Base-by-base conservation (phyloP, 2,113 vertebrate genomes). In the Lophura nycthemera region DNA sequence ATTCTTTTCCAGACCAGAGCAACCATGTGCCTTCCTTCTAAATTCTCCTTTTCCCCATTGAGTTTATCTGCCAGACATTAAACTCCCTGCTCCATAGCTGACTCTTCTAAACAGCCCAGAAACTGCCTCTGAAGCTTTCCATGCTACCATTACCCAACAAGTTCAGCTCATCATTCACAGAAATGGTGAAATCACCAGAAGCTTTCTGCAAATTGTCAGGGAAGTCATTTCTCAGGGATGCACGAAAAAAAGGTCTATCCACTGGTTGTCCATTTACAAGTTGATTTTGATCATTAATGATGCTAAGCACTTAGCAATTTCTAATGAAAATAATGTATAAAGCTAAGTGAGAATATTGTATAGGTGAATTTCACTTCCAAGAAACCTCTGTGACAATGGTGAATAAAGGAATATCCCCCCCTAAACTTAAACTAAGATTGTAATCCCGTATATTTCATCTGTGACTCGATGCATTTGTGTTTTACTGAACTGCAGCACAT, bases 21-120 rank as follows among this genome's bases (percentile, higher is more conserved):
- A 69, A 12, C 6, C 12, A 21, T 0, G 0, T 34, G 4, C 6
- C 16, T 74, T 15, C 12, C 3, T 54, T 77, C 16, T 34, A 90
- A 82, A 76, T 4, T 32, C 11, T 75, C 8, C 3, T 79, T 87
- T 79, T 32, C 2, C 7, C 7, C 22, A 14, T 19, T 40, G 27
- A 79, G 30, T n/a, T 38, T 69, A 32, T 45, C n/a, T 78, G 38
- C 32, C 47, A 36, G 72, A 32, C 15, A 40, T 14, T 11, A 47
- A 43, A 24, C 8, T 71, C 52, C 34, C 36, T 52, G 32, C 34
- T 57, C 36, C 24, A 2, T 9, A 9, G 18, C 57, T 85, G 19
- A 50, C 17, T 65, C 29, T 42, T 65, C 64, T 43, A 34, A 32
- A 10, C 16, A 66, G 47, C 16, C 22, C 36, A 43, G 13, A 34